A percentile compares a stretch with the other conserved stretches of the same genome.
Conservation (phyloP, 1,140 invertebrate genomes). For the Globodera ellingtonae region DNA sequence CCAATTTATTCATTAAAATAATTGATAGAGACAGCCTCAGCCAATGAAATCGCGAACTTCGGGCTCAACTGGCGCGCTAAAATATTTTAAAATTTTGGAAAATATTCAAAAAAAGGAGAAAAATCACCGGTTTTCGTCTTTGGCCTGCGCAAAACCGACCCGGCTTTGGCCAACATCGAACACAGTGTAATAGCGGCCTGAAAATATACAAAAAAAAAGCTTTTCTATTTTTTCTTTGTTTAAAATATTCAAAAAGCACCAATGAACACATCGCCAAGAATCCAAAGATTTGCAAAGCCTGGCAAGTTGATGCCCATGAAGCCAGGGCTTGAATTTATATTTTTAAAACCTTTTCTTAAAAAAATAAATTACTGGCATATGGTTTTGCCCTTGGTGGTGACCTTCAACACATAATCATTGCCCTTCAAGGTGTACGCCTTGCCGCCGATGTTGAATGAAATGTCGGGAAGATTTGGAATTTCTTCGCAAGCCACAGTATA, state of each 20-base stretch:
- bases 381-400: slow-evolving; percentile 68
- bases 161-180: slow-evolving; percentile 74
- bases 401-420: slow-evolving; percentile 63
- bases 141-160: slow-evolving; percentile 83
- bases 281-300: too few relatives aligned
- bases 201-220: background rate
- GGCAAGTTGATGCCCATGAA: slow-evolving; percentile 95
- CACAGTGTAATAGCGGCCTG: slow-evolving; percentile 62
- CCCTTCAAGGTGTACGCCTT: slow-evolving; percentile 73
- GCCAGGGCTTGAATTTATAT: slow-evolving; percentile 73
- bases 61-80: slow-evolving; percentile 23
- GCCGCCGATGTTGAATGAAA: slow-evolving; percentile 80
- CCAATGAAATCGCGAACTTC: background rate
- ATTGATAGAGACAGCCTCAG: too few relatives aligned
- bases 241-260: too few relatives aligned
- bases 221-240: too few relatives aligned
- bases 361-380: slow-evolving; percentile 77
- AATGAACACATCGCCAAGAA: slow-evolving; percentile 76
- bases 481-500: slow-evolving; percentile 68
- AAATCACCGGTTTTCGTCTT: slow-evolving; percentile 36
- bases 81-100: background rate
- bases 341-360: too few relatives aligned
- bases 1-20: too few relatives aligned
- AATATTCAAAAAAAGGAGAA: background rate
- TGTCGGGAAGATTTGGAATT: slow-evolving; percentile 75